Evolutionary conservation across 2,113 vertebrate genomes (phyloP).

Genomic region (Phoxinus phoxinus): DNA sequence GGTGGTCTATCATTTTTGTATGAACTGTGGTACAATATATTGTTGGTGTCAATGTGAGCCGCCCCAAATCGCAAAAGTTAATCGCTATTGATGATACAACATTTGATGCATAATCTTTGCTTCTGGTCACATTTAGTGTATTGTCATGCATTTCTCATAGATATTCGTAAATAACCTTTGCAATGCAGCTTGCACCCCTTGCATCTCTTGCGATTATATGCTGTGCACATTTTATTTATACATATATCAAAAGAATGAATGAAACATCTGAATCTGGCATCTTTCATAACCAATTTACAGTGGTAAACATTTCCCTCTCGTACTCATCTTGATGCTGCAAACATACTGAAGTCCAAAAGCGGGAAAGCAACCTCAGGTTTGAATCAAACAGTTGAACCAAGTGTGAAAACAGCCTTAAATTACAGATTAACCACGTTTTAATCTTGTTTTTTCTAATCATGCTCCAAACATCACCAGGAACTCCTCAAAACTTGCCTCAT

Average conservation of each 20-base stretch:
- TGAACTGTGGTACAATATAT: background rate
- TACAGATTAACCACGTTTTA: background rate
- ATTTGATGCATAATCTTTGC: background rate
- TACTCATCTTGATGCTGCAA: background rate
- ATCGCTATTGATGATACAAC: background rate
- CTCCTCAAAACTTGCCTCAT: background rate
- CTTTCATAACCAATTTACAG: background rate
- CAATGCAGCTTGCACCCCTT: background rate
- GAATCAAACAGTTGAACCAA: background rate
- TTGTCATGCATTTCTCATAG: background rate
- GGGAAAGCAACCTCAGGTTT: background rate
- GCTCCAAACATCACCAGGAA: background rate
- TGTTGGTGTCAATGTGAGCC: background rate
- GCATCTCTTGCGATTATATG: too few relatives aligned
- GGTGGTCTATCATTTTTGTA: background rate
- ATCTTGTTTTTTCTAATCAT: background rate
- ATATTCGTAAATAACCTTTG: background rate
- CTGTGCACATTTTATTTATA: too few relatives aligned
- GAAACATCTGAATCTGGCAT: background rate
- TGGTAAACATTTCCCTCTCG: background rate
- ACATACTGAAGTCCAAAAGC: background rate
- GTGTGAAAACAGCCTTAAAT: slow-evolving; percentile 2
- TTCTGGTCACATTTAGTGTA: background rate
- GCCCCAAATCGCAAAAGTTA: background rate
- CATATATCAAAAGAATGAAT: background rate